A percentile compares a stretch with the other conserved stretches of the same genome.
Conservation (phyloP, 2,797 vertebrate genomes). For the Sebastes elongatus region DNA sequence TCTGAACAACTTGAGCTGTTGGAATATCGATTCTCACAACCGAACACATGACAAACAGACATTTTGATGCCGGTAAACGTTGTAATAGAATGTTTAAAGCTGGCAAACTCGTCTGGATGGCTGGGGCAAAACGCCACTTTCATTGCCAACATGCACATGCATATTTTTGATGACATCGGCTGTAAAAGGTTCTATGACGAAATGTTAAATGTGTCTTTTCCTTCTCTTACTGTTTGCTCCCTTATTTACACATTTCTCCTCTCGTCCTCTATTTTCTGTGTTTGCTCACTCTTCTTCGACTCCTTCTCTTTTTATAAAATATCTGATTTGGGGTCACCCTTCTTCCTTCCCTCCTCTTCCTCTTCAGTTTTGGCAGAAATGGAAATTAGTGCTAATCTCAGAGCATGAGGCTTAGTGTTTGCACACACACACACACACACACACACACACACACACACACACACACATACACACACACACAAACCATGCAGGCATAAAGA, state of each 20-base stretch:
- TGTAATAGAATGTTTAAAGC: too few species aligned
- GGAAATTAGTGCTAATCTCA: conserved; percentile 44
- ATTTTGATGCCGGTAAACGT: too few species aligned
- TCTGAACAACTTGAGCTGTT: too few species aligned
- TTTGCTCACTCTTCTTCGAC: not conserved
- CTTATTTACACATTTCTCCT: not conserved
- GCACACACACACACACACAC: not conserved
- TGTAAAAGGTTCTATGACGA: not conserved
- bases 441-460: not conserved
- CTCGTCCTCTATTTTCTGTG: not conserved
- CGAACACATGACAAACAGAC: too few species aligned
- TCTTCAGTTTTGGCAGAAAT: conserved; percentile 34
- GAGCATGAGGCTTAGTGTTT: conserved; percentile 14
- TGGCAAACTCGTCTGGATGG: too few species aligned
- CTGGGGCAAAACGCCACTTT: too few species aligned
- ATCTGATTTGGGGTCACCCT: not conserved
- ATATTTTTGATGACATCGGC: too few species aligned
- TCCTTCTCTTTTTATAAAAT: not conserved
- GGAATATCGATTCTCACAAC: too few species aligned
- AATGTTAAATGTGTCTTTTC: not conserved
- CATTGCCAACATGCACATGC: too few species aligned
- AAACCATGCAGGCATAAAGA: too few species aligned
- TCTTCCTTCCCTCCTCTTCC: not conserved
- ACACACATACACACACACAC: not conserved
- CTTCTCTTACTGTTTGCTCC: not conserved